phyloP scores from a whole-genome alignment of 2,888 invertebrate species.

The Trichogramma dendrolimi region DNA sequence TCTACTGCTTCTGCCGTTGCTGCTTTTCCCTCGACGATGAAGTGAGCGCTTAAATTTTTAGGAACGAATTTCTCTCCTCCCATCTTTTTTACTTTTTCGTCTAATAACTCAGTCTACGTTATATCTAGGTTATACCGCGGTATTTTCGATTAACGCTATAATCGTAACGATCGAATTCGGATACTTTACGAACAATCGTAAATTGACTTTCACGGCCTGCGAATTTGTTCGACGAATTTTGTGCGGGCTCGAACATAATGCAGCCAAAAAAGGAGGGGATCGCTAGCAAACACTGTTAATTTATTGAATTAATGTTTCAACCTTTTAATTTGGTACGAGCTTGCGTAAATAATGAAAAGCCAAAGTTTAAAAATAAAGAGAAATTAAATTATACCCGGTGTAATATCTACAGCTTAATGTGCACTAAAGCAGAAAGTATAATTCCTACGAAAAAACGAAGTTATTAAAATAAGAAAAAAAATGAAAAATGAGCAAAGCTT shows the following conservation, averaged over 20 bases:
- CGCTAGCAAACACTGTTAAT: not conserved
- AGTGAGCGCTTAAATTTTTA: not conserved
- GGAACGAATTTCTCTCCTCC: not conserved
- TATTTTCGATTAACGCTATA: slow-evolving; percentile 19
- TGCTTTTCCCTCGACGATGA: not conserved
- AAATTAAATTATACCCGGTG: too few species aligned
- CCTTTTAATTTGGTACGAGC: too few species aligned
- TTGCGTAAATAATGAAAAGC: too few species aligned
- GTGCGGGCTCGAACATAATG: too few species aligned
- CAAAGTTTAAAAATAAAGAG: too few species aligned
- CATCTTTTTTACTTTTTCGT: not conserved
- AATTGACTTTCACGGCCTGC: slow-evolving; percentile 8
- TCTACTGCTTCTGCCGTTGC: not conserved
- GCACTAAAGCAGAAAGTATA: too few species aligned
- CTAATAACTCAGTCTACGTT: slow-evolving; percentile 9
- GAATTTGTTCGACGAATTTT: too few species aligned
- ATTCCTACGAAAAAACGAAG: too few species aligned
- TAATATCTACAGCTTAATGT: too few species aligned
- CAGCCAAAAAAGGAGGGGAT: too few species aligned
- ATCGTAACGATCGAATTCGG: slow-evolving; percentile 15
- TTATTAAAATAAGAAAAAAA: too few species aligned
- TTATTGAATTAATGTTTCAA: not conserved
- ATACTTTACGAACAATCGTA: slow-evolving; percentile 9
- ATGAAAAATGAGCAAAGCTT: too few species aligned
- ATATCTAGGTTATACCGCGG: slow-evolving; percentile 14